A percentile compares a stretch with the other conserved stretches of the same genome.
These are phyloP conservation scores for Megamerina dolium DNA, from an alignment of 2,888 invertebrate species.

Conservation along the genomic window DNA sequence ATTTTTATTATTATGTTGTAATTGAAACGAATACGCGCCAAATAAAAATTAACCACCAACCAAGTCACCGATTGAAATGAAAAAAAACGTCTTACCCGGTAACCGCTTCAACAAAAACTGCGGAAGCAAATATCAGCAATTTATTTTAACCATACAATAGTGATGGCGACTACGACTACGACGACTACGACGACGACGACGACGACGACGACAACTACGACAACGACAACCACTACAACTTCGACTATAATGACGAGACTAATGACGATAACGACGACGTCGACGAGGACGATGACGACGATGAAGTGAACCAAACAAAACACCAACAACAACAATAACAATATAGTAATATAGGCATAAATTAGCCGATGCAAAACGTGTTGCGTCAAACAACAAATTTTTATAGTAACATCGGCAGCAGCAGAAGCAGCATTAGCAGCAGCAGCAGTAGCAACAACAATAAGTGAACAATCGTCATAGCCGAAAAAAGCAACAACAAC, in stretches of 20 bases:
- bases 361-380: constrained; percentile 37
- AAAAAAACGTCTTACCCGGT: constrained; percentile 23
- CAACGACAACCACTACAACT: constrained; percentile 5
- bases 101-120: constrained; percentile 24
- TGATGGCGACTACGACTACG: constrained; percentile 10
- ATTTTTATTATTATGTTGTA: no score
- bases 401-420: background rate
- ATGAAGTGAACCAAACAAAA: constrained; percentile 7
- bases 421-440: constrained; percentile 1
- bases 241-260: constrained; percentile 13
- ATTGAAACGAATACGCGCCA: no score
- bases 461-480: background rate
- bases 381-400: constrained; percentile 5
- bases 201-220: constrained; percentile 4
- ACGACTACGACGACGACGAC: constrained; percentile 1
- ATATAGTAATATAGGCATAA: constrained; percentile 24
- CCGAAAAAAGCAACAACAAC: background rate
- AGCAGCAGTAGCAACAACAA: background rate
- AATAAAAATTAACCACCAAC: no score
- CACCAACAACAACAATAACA: constrained; percentile 14
- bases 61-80: no score
- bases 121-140: constrained; percentile 22
- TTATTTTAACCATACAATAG: constrained; percentile 11
- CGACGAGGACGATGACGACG: constrained; percentile 4
- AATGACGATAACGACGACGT: constrained; percentile 1